Conservation (phyloP, 2,113 vertebrate species). For the Thalassarche chlororhynchos region DNA sequence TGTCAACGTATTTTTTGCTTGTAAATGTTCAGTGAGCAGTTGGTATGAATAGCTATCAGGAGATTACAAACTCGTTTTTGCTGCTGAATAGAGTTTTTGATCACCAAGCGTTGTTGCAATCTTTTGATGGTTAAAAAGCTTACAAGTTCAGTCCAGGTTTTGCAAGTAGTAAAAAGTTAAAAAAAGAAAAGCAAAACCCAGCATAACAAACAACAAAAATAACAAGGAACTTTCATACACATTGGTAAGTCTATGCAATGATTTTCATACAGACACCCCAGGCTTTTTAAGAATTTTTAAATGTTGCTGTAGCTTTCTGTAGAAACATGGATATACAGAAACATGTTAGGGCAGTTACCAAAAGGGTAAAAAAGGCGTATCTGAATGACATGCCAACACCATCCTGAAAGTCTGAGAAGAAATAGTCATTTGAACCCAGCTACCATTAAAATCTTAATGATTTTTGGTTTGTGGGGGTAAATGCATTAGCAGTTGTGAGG, state of each 20-base stretch:
- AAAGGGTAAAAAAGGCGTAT: not conserved
- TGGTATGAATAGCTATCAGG: not conserved
- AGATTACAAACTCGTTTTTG: not conserved
- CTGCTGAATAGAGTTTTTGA: not conserved
- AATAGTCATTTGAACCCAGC: not conserved
- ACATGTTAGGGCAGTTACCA: not conserved
- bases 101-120: not conserved
- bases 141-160: not conserved
- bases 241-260: not conserved
- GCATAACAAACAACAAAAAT: not conserved
- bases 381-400: not conserved
- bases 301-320: not conserved
- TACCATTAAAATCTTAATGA: not conserved
- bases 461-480: not conserved
- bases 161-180: not conserved
- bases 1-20: not conserved
- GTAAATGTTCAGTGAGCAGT: not conserved
- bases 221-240: not conserved
- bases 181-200: not conserved
- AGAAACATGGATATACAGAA: not conserved
- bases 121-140: not conserved
- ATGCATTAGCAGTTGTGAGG: not conserved
- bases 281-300: not conserved
- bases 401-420: not conserved
- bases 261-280: not conserved